Evolutionary conservation across 2,113 vertebrate genomes (phyloP).

Genomic region (Crypturellus undulatus): DNA sequence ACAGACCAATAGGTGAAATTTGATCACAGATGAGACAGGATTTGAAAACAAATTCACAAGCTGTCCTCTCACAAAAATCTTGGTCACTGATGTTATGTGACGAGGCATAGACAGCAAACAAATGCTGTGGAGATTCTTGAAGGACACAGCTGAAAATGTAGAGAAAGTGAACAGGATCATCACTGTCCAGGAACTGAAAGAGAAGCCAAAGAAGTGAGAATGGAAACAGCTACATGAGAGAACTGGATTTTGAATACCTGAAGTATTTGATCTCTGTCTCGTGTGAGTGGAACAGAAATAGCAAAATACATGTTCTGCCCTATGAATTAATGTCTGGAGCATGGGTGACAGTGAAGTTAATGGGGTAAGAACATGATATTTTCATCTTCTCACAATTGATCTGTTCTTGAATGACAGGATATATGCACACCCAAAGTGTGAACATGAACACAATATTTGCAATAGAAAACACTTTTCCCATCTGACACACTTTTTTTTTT

Average conservation of each 20-base stretch:
- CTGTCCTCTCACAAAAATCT: background rate
- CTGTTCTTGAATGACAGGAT: constrained; percentile 10
- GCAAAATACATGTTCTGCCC: background rate
- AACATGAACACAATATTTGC: background rate
- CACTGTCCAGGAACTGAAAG: background rate
- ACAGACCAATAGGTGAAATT: background rate
- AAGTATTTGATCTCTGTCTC: background rate
- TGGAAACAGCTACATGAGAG: background rate
- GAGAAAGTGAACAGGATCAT: background rate
- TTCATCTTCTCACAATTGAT: constrained; percentile 11
- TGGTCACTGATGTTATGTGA: background rate
- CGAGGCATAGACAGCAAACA: background rate
- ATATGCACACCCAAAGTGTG: background rate
- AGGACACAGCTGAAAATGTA: background rate
- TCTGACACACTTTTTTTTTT: background rate
- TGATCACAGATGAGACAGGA: background rate
- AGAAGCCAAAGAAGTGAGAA: background rate
- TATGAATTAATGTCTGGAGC: background rate
- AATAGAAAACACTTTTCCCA: background rate
- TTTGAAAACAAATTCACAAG: background rate
- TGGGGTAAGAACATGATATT: background rate
- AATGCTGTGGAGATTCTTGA: background rate
- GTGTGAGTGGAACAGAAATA: background rate
- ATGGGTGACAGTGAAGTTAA: background rate
- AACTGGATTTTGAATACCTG: background rate